Evolutionary conservation across 2,797 vertebrate genomes (phyloP).

Genomic region (Semaprochilodus insignis): DNA sequence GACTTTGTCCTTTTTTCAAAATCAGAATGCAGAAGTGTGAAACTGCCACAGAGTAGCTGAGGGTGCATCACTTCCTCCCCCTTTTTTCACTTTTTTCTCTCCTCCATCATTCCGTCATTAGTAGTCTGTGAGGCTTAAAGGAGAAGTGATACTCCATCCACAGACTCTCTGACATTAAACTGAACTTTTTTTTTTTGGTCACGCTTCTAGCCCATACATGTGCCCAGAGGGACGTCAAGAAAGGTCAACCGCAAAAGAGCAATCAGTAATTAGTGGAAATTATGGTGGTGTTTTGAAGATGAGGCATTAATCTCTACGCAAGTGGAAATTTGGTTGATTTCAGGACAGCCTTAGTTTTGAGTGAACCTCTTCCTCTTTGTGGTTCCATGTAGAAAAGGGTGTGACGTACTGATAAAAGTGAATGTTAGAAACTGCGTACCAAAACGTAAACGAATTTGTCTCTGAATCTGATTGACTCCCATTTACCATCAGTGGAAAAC

Average conservation of each 20-base stretch:
- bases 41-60: not conserved
- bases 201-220: too few relatives aligned
- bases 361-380: too few relatives aligned
- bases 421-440: too few relatives aligned
- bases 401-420: not conserved
- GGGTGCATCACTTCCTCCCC: slow-evolving; percentile 11
- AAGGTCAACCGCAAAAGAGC: not conserved
- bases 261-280: not conserved
- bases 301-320: not conserved
- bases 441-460: too few relatives aligned
- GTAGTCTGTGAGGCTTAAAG: not conserved
- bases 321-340: not conserved
- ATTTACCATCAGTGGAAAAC: not conserved
- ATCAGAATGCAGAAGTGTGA: not conserved
- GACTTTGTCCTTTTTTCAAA: not conserved
- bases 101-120: not conserved
- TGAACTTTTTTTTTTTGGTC: not conserved
- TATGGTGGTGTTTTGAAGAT: not conserved
- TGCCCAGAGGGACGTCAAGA: not conserved
- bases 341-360: not conserved
- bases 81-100: not conserved
- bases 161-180: not conserved
- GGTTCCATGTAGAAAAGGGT: too few relatives aligned
- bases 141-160: slow-evolving; percentile 17
- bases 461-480: too few relatives aligned